Percentiles rank a stretch among this genome's conserved stretches.
These are phyloP conservation scores for Parthenolecanium corni DNA, from an alignment of 2,888 invertebrate species.

Conservation along the genomic window DNA sequence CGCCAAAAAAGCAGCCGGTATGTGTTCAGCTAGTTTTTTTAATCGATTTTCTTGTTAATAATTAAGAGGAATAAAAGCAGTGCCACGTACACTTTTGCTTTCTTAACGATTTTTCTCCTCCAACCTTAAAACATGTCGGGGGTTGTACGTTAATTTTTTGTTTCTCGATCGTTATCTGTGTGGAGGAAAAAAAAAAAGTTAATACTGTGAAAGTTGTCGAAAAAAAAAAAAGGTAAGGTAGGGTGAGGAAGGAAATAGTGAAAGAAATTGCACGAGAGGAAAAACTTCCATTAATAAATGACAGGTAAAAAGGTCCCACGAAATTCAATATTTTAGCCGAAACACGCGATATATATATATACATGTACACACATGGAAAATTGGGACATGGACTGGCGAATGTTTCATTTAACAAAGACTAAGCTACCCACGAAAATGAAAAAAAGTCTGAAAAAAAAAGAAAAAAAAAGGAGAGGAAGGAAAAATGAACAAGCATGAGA, in stretches of 20 bases:
- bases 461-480: neutral
- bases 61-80: neutral
- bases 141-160: neutral
- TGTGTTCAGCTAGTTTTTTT: conserved; percentile 35
- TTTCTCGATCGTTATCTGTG: neutral
- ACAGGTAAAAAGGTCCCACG: neutral
- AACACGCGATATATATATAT: conserved; percentile 10
- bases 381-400: conserved; percentile 7
- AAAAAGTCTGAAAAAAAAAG: no score
- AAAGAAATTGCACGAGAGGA: neutral
- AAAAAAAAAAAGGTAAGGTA: neutral
- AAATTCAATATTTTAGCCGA: neutral
- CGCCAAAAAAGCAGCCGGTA: conserved; percentile 91
- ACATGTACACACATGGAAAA: conserved; percentile 1
- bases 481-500: conserved; percentile 7
- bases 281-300: neutral
- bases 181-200: no score
- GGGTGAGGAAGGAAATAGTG: neutral
- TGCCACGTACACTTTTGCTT: neutral
- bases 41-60: no score
- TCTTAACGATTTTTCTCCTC: neutral
- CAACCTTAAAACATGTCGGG: neutral
- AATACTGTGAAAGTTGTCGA: neutral
- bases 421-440: no score
- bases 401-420: conserved; percentile 22